phyloP scores from a whole-genome alignment of 2,797 vertebrate species.

The Enteromius paludinosus region DNA sequence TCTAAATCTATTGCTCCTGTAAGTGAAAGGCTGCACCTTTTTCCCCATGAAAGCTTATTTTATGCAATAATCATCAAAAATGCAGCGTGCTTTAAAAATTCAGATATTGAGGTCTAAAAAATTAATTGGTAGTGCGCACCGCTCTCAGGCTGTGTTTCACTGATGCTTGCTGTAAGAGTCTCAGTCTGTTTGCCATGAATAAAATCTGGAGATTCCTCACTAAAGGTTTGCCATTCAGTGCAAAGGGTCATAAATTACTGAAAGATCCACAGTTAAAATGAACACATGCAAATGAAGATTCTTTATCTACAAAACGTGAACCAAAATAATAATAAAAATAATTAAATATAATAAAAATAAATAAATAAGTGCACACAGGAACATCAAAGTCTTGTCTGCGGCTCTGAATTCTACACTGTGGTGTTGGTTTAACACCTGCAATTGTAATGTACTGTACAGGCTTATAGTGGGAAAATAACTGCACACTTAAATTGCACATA shows the following conservation, averaged over 20 bases:
- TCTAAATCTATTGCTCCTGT: neutral
- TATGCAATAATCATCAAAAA: slow-evolving; percentile 54
- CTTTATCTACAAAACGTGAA: neutral
- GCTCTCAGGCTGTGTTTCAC: slow-evolving; percentile 17
- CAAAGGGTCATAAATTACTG: slow-evolving; percentile 34
- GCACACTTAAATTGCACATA: too few relatives aligned
- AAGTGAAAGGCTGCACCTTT: neutral
- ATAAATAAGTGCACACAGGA: neutral
- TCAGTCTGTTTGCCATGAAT: slow-evolving; percentile 38
- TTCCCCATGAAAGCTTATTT: neutral
- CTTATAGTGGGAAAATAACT: neutral
- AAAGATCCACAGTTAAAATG: neutral
- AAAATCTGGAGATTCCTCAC: slow-evolving; percentile 14
- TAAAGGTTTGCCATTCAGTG: slow-evolving; percentile 20
- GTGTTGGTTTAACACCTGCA: neutral
- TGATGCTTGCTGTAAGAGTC: slow-evolving; percentile 4
- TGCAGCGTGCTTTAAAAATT: slow-evolving; percentile 60
- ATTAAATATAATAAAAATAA: neutral
- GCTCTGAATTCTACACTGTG: neutral
- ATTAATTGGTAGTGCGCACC: slow-evolving; percentile 55
- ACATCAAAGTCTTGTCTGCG: neutral
- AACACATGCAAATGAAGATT: neutral
- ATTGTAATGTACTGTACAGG: neutral
- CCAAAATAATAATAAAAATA: neutral
- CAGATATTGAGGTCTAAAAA: slow-evolving; percentile 61